phyloP scores from a whole-genome alignment of 2,888 invertebrate genomes.

The Nomada hirtipes region DNA sequence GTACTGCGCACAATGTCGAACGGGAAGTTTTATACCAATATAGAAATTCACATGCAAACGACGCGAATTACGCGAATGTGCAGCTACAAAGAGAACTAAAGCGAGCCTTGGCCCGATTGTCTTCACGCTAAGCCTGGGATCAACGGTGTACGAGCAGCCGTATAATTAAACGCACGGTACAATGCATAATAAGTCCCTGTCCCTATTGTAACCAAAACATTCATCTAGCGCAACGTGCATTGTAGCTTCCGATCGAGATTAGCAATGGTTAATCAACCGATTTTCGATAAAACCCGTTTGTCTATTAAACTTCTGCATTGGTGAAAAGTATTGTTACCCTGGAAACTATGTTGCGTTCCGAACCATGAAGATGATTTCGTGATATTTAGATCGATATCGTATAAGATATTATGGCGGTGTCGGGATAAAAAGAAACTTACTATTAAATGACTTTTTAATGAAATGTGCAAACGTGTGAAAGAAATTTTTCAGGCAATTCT shows the following conservation, averaged over 20 bases:
- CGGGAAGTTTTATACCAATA: constrained; percentile 47
- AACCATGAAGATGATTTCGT: no score
- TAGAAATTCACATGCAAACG: constrained; percentile 63
- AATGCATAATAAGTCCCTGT: constrained; percentile 39
- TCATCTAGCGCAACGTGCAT: constrained; percentile 30
- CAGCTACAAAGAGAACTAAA: constrained; percentile 45
- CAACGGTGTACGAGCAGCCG: constrained; percentile 23
- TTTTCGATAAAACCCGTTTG: constrained; percentile 9
- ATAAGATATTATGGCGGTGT: no score
- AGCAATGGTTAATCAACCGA: constrained; percentile 20
- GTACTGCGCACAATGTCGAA: constrained; percentile 6
- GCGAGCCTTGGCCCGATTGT: constrained; percentile 51
- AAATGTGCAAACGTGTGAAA: no score
- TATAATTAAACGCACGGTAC: constrained; percentile 59
- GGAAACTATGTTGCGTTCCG: neutral
- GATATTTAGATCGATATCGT: no score
- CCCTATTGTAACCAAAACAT: constrained; percentile 20
- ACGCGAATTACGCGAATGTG: constrained; percentile 42
- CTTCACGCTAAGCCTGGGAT: constrained; percentile 45
- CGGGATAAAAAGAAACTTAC: no score
- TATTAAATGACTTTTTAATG: no score
- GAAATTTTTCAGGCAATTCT: no score
- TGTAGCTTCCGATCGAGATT: constrained; percentile 38
- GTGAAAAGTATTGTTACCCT: neutral
- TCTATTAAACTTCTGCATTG: no score